These are phyloP conservation scores for Hucho hucho DNA, from an alignment of 2,113 vertebrate species.

Conservation along the genomic window DNA sequence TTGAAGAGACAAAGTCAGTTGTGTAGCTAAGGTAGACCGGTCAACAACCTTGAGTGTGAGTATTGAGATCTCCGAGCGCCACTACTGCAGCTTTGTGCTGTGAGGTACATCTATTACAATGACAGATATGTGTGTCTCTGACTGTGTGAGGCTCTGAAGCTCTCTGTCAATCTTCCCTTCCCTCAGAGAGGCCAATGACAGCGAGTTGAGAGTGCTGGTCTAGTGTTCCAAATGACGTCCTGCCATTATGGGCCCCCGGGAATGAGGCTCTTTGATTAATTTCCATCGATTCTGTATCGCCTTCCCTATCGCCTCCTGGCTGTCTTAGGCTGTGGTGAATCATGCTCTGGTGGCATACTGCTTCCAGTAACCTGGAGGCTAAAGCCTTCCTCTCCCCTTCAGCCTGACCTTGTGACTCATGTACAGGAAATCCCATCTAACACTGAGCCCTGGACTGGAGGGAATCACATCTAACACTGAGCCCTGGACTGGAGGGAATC, in stretches of 20 bases:
- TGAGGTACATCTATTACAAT: slow-evolving; percentile 8
- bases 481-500: no score
- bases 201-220: slow-evolving; percentile 20
- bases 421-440: not conserved
- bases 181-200: slow-evolving; percentile 11
- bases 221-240: slow-evolving; percentile 25
- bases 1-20: slow-evolving; percentile 7
- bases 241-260: slow-evolving; percentile 24
- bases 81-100: not conserved
- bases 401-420: slow-evolving; percentile 50
- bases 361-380: slow-evolving; percentile 37
- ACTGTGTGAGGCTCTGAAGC: not conserved
- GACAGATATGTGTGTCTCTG: not conserved
- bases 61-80: not conserved
- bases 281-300: slow-evolving; percentile 50
- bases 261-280: slow-evolving; percentile 40
- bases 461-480: no score
- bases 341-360: slow-evolving; percentile 34
- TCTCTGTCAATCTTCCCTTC: slow-evolving; percentile 1
- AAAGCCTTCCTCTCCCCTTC: not conserved
- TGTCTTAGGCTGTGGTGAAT: slow-evolving; percentile 9
- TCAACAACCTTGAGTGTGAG: no score
- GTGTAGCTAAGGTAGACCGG: no score
- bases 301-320: slow-evolving; percentile 34
- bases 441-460: no score